These are phyloP conservation scores for Artemia sp. DNA, from an alignment of 2,888 invertebrate species.

Conservation along the genomic window DNA sequence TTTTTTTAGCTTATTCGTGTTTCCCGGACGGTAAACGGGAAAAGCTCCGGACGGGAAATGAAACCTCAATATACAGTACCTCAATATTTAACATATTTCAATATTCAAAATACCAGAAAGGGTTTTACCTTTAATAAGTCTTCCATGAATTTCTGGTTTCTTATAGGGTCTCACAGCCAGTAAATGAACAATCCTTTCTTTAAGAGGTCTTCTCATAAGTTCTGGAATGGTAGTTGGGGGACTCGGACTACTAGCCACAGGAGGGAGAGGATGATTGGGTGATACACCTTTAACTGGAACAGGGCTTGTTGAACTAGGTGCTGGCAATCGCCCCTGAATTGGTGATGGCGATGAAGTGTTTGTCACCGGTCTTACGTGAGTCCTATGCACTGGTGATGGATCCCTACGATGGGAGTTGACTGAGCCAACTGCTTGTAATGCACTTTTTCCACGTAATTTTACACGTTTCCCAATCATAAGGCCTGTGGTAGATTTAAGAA, in stretches of 20 bases:
- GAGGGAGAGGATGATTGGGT: constrained; percentile 33
- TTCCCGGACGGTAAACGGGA: too few relatives aligned
- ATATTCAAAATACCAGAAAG: neutral
- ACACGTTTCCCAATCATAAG: constrained; percentile 74
- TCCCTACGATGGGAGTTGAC: constrained; percentile 25
- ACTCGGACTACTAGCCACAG: constrained; percentile 33
- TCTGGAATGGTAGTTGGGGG: constrained; percentile 35
- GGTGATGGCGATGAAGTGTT: constrained; percentile 16
- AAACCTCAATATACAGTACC: neutral
- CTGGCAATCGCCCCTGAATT: constrained; percentile 5
- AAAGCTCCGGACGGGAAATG: neutral
- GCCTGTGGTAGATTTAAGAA: constrained; percentile 68
- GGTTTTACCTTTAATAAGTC: constrained; percentile 56
- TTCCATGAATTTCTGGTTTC: constrained; percentile 64
- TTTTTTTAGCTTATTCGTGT: too few relatives aligned
- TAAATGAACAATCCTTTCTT: constrained; percentile 81
- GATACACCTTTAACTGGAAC: constrained; percentile 16
- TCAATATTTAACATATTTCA: neutral
- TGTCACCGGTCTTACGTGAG: constrained; percentile 21
- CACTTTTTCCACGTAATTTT: constrained; percentile 44
- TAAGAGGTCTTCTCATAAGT: constrained; percentile 53
- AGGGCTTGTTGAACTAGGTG: constrained; percentile 18
- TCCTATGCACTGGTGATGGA: constrained; percentile 25
- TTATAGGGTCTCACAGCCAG: constrained; percentile 82
- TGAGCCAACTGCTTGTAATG: constrained; percentile 21